A percentile compares a stretch with the other conserved stretches of the same genome.
Conservation (phyloP, 2,797 vertebrate species). For the Spinus olivaceus region DNA sequence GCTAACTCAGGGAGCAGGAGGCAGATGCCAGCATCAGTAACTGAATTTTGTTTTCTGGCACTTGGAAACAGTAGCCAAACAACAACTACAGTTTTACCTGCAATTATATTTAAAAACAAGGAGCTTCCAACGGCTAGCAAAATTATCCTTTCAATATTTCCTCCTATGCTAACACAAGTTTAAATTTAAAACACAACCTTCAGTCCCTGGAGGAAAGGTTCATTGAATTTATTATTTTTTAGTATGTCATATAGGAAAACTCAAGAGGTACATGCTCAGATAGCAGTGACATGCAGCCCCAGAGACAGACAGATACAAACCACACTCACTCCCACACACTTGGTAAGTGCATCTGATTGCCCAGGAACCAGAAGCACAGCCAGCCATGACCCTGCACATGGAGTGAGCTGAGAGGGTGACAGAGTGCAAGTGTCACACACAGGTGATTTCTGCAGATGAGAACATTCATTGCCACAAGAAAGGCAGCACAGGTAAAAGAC, state of each 20-base stretch:
- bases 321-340: background rate
- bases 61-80: background rate
- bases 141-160: background rate
- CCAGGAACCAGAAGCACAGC: background rate
- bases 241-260: background rate
- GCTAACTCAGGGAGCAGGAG: background rate
- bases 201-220: background rate
- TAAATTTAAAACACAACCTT: background rate
- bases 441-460: background rate
- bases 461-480: background rate
- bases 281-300: background rate
- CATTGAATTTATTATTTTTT: background rate
- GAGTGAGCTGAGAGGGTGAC: background rate
- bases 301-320: background rate
- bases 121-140: background rate
- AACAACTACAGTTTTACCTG: background rate
- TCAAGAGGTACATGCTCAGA: background rate
- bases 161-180: conserved; percentile 1
- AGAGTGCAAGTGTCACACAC: background rate
- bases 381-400: background rate
- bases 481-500: background rate
- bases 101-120: background rate
- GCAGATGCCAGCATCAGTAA: background rate
- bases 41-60: background rate
- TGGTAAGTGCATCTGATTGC: background rate